These are phyloP conservation scores for Kryptolebias ocellatus DNA, from an alignment of 2,797 vertebrate genomes.

Conservation along the genomic window DNA sequence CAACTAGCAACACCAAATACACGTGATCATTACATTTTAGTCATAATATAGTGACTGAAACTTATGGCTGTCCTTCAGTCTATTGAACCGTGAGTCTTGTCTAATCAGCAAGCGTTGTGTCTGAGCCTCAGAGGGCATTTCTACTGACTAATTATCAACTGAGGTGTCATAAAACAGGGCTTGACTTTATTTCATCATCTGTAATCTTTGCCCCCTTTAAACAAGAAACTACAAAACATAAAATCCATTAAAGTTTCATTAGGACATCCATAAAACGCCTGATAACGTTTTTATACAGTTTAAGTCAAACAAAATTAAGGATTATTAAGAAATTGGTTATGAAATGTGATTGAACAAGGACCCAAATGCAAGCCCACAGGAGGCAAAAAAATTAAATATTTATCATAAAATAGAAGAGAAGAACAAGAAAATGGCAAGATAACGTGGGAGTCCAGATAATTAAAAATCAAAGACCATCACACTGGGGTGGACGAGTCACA, in stretches of 20 bases:
- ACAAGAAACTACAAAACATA: constrained; percentile 6
- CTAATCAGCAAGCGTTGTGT: background rate
- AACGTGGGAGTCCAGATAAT: no score
- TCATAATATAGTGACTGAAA: background rate
- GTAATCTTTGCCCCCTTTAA: constrained; percentile 54
- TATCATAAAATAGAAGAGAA: no score
- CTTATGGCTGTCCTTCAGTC: constrained; percentile 23
- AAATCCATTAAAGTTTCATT: background rate
- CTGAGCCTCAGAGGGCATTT: constrained; percentile 9
- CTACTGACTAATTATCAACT: constrained; percentile 33
- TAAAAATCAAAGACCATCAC: no score
- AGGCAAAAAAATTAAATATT: no score
- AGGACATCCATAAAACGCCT: background rate
- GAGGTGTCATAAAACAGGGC: constrained; percentile 53
- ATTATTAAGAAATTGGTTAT: background rate
- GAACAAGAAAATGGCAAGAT: no score
- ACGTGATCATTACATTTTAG: background rate
- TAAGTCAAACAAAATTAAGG: background rate
- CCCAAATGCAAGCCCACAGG: background rate
- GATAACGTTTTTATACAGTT: background rate
- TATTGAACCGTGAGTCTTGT: background rate
- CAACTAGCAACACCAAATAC: background rate
- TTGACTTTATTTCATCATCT: constrained; percentile 31
- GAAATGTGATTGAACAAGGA: background rate
- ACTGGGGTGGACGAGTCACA: no score